phyloP scores from a whole-genome alignment of 92 coral and sea anemone species.

The Porites cylindrica region DNA sequence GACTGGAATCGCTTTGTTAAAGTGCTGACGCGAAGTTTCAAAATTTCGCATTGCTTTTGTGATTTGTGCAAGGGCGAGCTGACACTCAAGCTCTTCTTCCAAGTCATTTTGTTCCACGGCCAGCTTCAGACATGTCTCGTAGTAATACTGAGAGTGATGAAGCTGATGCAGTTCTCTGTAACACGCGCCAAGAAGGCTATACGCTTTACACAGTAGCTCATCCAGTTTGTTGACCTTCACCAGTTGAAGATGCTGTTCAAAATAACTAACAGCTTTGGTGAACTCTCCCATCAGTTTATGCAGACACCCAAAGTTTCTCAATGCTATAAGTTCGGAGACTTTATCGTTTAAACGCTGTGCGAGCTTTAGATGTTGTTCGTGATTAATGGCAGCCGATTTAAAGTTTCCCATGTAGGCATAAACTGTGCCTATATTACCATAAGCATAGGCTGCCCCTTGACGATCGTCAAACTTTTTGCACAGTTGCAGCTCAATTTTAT shows the following conservation, averaged over 20 bases:
- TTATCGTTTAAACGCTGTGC: conserved; percentile 78
- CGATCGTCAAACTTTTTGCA: conserved; percentile 75
- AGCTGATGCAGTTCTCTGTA: conserved; percentile 74
- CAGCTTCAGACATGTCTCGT: conserved; percentile 64
- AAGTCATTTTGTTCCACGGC: conserved; percentile 64
- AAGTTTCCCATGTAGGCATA: conserved; percentile 78
- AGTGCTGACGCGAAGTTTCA: conserved; percentile 73
- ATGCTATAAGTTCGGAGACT: conserved; percentile 71
- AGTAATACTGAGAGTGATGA: conserved; percentile 85
- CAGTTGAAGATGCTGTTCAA: conserved; percentile 71
- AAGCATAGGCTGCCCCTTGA: conserved; percentile 74
- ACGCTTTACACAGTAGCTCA: conserved; percentile 68
- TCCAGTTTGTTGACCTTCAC: conserved; percentile 75
- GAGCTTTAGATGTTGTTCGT: conserved; percentile 77
- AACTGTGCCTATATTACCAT: conserved; percentile 83
- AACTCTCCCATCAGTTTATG: conserved; percentile 73
- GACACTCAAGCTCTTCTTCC: conserved; percentile 72
- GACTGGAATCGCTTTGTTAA: conserved; percentile 76
- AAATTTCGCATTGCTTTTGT: conserved; percentile 72
- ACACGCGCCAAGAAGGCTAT: conserved; percentile 70
- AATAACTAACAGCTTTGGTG: conserved; percentile 73
- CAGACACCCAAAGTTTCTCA: conserved; percentile 82
- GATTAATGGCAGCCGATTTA: conserved; percentile 75
- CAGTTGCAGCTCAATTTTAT: conserved; percentile 74
- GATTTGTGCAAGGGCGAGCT: conserved; percentile 71